Base-by-base conservation (phyloP, 2,797 vertebrate species). In the Hyperoplus lanceolatus region DNA sequence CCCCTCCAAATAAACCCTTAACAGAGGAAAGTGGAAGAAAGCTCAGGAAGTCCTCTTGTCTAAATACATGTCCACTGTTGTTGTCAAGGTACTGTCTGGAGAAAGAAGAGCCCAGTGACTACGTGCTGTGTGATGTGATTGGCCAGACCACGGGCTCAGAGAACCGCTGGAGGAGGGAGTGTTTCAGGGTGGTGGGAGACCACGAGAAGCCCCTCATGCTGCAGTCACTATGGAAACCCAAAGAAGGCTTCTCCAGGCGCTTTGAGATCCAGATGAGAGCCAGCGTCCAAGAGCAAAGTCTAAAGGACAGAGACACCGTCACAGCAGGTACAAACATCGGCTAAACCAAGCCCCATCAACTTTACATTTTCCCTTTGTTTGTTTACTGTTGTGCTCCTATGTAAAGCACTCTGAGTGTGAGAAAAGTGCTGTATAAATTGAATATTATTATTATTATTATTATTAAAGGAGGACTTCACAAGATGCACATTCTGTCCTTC, bases 211-310 rank as follows among this genome's bases (percentile, higher is more conserved):
- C 95, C 2, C 93, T 96, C 45, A 71, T 94, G 88, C 89, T 96
- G 75, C 96, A 96, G 93, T 94, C 95, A 0, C 91, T 96, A 1
- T 96, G 96, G 96, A 96, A 95, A 74, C 96, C 96, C 43, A 96
- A 96, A 70, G 95, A 96, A 4, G 95, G 96, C 6, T 96, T 96
- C 75, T 92, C 93, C 82, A 80, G 96, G 21, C 93, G 96, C 1
- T 96, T 96, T 39, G 96, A 96, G 66, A 96, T 96, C 82, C 95
- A 96, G 87, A 88, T 80, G 81, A 84, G 91, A 66, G 71, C 79
- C 0, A 90, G 69, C 3, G 80, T 96, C 0, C 92, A 95, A 42
- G 93, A 93, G 65, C 92, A 90, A 16, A 91, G 90, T 18, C 58
- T 91, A 18, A 92, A 91, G 85, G 91, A 94, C 48, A 83, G 85